phyloP scores from a whole-genome alignment of 2,113 vertebrate species.

The Notothenia coriiceps region DNA sequence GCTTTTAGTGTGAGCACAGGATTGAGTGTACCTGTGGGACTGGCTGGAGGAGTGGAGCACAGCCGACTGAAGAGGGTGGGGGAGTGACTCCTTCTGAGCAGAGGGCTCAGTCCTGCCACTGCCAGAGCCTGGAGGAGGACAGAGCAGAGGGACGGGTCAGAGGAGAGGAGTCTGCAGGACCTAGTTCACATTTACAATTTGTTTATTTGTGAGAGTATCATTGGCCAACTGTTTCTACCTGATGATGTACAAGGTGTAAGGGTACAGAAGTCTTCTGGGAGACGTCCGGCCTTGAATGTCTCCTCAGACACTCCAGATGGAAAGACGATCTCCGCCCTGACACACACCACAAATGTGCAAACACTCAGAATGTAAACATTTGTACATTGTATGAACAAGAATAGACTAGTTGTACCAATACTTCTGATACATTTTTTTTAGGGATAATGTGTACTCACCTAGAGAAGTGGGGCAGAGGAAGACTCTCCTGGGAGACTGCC shows the following conservation, averaged over 20 bases:
- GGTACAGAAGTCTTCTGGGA: conserved; percentile 95
- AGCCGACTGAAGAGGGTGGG: conserved; percentile 88
- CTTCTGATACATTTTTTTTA: background rate
- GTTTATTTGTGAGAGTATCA: background rate
- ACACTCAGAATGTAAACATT: background rate
- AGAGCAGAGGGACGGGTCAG: conserved; percentile 8
- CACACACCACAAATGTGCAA: background rate
- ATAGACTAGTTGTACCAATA: background rate
- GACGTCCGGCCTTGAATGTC: conserved; percentile 90
- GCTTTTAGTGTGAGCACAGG: background rate
- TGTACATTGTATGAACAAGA: background rate
- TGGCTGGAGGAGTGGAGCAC: conserved; percentile 89
- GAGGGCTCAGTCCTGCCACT: conserved; percentile 94
- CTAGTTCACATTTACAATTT: conserved; percentile 7
- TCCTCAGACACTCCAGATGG: conserved; percentile 96
- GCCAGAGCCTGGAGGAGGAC: conserved; percentile 87
- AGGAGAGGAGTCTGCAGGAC: background rate
- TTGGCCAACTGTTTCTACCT: conserved; percentile 81
- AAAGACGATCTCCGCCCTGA: conserved; percentile 95
- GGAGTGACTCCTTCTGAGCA: conserved; percentile 95
- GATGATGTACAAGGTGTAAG: conserved; percentile 95
- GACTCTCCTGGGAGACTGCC: conserved; percentile 90
- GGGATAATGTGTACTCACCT: conserved; percentile 80
- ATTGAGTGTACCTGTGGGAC: conserved; percentile 80
- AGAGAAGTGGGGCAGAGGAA: conserved; percentile 94